phyloP scores from a whole-genome alignment of 2,113 vertebrate species.

The Sinocyclocheilus maitianheensis region DNA sequence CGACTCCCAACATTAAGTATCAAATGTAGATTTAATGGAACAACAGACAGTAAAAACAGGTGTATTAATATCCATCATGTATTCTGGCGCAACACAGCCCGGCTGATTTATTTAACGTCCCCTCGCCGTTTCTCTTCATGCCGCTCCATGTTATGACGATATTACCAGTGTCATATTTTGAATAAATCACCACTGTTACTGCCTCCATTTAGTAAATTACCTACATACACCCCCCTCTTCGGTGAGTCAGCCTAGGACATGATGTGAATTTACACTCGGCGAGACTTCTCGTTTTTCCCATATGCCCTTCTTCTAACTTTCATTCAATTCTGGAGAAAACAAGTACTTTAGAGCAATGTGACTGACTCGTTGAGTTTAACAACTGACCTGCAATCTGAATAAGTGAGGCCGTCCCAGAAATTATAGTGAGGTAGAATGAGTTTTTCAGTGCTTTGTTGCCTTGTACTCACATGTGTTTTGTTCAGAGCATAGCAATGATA shows the following conservation, averaged over 20 bases:
- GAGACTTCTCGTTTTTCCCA: background rate
- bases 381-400: slow-evolving; percentile 32
- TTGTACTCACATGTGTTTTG: background rate
- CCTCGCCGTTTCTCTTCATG: slow-evolving; percentile 40
- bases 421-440: background rate
- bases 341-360: background rate
- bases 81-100: slow-evolving; percentile 31
- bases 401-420: background rate
- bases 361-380: slow-evolving; percentile 9
- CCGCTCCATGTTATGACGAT: slow-evolving; percentile 58
- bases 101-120: slow-evolving; percentile 61
- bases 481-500: background rate
- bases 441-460: background rate
- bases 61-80: slow-evolving; percentile 50
- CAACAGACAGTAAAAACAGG: slow-evolving; percentile 50
- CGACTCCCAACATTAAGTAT: slow-evolving; percentile 39
- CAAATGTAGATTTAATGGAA: slow-evolving; percentile 54
- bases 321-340: background rate
- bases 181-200: slow-evolving; percentile 64
- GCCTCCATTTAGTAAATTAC: slow-evolving; percentile 65
- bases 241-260: slow-evolving; percentile 38
- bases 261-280: slow-evolving; percentile 48
- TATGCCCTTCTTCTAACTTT: slow-evolving; percentile 33
- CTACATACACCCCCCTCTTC: slow-evolving; percentile 36
- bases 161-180: slow-evolving; percentile 62